Percentiles rank a stretch among this genome's conserved stretches.
Conservation (phyloP, 2,797 vertebrate genomes). For the Uromys caudimaculatus region DNA sequence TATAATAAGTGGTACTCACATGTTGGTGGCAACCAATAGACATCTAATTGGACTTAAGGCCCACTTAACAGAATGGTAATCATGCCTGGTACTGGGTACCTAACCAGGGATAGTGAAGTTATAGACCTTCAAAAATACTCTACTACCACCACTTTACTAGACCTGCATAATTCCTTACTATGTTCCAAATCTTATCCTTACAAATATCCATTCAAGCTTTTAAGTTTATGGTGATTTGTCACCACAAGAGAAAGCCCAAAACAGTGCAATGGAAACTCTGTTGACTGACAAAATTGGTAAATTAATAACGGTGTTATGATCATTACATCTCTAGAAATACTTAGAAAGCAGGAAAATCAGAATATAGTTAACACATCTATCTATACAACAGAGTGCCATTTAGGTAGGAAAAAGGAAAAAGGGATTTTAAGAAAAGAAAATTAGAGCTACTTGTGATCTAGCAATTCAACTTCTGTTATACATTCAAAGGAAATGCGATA, state of each 20-base stretch:
- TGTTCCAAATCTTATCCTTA: neutral
- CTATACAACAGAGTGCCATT: neutral
- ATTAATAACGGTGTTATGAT: conserved; percentile 35
- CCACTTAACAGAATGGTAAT: neutral
- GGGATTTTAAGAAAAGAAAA: neutral
- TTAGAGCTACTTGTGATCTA: neutral
- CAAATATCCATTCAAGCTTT: neutral
- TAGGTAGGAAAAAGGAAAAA: conserved; percentile 28
- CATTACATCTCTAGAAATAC: conserved; percentile 32
- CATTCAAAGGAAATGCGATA: neutral
- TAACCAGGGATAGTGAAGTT: neutral
- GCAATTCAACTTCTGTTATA: neutral
- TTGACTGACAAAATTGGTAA: conserved; percentile 5
- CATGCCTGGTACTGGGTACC: too few species aligned
- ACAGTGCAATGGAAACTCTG: neutral
- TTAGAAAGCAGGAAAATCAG: conserved; percentile 23
- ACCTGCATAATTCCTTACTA: neutral
- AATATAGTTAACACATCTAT: conserved; percentile 33
- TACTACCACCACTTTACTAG: neutral
- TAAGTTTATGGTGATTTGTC: conserved; percentile 21
- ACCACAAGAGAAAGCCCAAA: conserved; percentile 26
- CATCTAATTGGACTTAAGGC: neutral
- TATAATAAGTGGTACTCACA: neutral
- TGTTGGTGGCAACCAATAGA: neutral
- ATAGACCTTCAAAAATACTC: neutral